Evolutionary conservation across 30 jellyfish, hydroid and myxozoan species (phyloP), one percentile per base, ranked within the genome.

Genomic region (Rhopilema esculentum): DNA sequence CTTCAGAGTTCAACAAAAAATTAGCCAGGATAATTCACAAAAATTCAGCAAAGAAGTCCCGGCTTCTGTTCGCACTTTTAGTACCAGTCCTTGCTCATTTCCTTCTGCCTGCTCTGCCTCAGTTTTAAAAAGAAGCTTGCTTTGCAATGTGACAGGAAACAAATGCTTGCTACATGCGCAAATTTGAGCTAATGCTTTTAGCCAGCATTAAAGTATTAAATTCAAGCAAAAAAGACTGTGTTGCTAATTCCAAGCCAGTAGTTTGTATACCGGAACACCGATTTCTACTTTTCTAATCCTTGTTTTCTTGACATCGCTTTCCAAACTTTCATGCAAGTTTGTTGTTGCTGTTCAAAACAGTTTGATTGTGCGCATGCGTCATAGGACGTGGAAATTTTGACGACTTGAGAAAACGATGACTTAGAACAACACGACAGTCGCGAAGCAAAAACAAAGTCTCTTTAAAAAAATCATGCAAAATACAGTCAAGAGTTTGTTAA

Each of bases 361-460:
- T 1, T 23, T 19, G 2, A 0, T 1, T 1, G 53, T 4, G 77
- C 77, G 77, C 77, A 66, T 66, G 77, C 77, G 77, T 23, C 50
- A 32, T 19, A 23, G 52, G 33, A 32, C 77, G 77, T 66, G 77
- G 77, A 20, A 66, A 9, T 32, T 66, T 66, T 66, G 77, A 66
- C 77, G 57, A 40, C 57, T 2, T 2, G 6, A 6, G 12, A 12
- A 40, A 40, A 40, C 57, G n/a, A n/a, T n/a, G n/a, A n/a, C n/a
- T n/a, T n/a, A n/a, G n/a, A n/a, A n/a, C n/a, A n/a, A n/a, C n/a
- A n/a, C n/a, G n/a, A n/a, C n/a, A n/a, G n/a, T n/a, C n/a, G n/a
- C n/a, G n/a, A n/a, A 40, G 57, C 57, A 40, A 40, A 40, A 2
- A 6, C 6, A 6, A 40, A 40, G 12, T 40, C 12, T 40, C 12